phyloP scores from a whole-genome alignment of 2,113 vertebrate genomes.

The Diphyllodes magnificus region DNA sequence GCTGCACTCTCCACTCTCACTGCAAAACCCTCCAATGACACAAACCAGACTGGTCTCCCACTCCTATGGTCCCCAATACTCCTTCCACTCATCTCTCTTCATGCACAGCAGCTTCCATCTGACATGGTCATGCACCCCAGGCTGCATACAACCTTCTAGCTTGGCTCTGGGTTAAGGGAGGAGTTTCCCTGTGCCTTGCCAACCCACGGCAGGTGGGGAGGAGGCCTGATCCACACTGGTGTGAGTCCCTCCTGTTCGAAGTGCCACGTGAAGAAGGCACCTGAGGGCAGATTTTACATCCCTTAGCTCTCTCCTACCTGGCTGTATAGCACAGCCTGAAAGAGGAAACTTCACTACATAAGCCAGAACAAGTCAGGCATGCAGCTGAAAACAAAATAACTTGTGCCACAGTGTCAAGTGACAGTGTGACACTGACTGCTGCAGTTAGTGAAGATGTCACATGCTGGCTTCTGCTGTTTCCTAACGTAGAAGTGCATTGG shows the following conservation, averaged over 20 bases:
- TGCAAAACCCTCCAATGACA: neutral
- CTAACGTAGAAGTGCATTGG: neutral
- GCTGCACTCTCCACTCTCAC: neutral
- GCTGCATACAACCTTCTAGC: neutral
- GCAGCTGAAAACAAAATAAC: neutral
- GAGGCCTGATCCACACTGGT: neutral
- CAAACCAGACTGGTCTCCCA: rapidly evolving
- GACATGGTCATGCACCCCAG: neutral
- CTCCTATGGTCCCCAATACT: neutral
- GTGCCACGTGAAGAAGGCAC: neutral
- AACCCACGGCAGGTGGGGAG: rapidly evolving
- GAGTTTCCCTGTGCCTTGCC: neutral
- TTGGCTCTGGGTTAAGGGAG: neutral
- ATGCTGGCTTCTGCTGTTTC: neutral
- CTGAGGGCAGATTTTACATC: neutral
- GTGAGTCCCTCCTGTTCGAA: rapidly evolving
- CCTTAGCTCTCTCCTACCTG: neutral
- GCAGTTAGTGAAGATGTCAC: neutral
- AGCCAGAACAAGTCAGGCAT: neutral
- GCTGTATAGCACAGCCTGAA: neutral
- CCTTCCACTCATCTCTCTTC: neutral
- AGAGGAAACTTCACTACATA: neutral
- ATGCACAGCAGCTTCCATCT: neutral
- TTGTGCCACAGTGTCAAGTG: neutral
- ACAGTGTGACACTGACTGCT: neutral